Evolutionary conservation across 2,888 invertebrate genomes (phyloP).

Genomic region (Agonopterix subpropinquella): DNA sequence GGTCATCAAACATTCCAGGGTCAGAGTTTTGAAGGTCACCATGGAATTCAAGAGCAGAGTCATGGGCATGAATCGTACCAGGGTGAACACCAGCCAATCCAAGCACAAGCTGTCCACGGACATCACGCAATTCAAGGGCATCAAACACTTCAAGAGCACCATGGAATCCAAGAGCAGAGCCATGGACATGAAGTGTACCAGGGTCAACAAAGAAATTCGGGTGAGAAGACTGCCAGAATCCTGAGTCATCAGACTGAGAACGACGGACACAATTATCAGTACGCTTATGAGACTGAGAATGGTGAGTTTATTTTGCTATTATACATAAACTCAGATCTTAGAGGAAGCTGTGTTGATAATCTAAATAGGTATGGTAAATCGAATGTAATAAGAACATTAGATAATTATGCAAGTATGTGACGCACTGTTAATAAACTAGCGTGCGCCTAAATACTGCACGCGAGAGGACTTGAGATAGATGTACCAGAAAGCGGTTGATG

Average conservation of each 20-base stretch:
- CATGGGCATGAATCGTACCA: background rate
- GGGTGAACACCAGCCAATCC: background rate
- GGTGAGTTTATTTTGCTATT: constrained; percentile 39
- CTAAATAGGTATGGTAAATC: too few relatives aligned
- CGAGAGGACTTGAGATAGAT: too few relatives aligned
- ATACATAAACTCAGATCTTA: too few relatives aligned
- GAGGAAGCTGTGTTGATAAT: too few relatives aligned
- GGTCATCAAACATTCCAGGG: background rate
- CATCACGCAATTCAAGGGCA: background rate
- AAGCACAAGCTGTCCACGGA: background rate
- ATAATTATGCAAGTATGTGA: too few relatives aligned
- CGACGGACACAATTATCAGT: constrained; percentile 50
- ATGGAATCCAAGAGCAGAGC: background rate
- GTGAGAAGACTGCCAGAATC: constrained; percentile 34
- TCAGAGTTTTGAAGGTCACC: background rate
- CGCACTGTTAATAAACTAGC: too few relatives aligned
- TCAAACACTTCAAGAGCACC: background rate
- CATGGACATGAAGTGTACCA: background rate
- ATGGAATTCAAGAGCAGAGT: constrained; percentile 10
- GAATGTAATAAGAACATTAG: too few relatives aligned
- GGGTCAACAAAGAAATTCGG: constrained; percentile 1
- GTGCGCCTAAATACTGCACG: too few relatives aligned
- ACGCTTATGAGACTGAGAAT: constrained; percentile 79
- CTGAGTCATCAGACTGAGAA: constrained; percentile 38
- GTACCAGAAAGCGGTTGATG: too few relatives aligned